Base-by-base conservation (phyloP, 2,888 invertebrate species). In the Agrotis segetum region DNA sequence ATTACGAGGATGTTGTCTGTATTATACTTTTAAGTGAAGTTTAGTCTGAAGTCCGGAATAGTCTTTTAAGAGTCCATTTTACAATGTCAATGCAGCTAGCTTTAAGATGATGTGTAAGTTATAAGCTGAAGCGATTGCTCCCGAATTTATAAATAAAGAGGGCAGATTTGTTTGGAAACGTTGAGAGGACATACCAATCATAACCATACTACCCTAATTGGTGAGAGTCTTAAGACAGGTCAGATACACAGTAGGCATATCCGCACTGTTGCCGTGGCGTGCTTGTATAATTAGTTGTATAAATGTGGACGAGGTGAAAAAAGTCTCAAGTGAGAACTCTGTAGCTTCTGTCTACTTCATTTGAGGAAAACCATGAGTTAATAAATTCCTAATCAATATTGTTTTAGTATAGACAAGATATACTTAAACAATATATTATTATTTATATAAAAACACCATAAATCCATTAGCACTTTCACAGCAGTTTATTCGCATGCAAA, bases 61-160 rank as follows among this genome's bases (percentile, higher is more conserved):
- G 90, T 77, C 89, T 91, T 92, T 93, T 90, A 90, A 90, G 88
- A 79, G 87, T 79, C 88, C 88, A 87, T 90, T 90, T 89, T 89
- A 88, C 90, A 89, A 91, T 90, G 91, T 91, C 92, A 89, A 89
- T 90, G 91, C 85, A 85, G 88, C 83, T 85, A 87, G 86, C 77
- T 77, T 68, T 81, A 62, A 69, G 69, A 62, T 74, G 71, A 9
- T 60, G 74, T 50, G 40, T 77, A 17, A 47, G 72, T 71, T 29
- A 77, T 47, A 59, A 81, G 85, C 79, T 74, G 29, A 24, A 81
- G 89, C 88, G 87, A 24, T 53, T 44, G 16, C 7, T 40, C 11
- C 0, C 11, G 40, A 40, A 1, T 11, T 40, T 40, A 40, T 40
- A 5, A 5, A 5, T 3, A 29, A 3, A 5, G 3, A 4, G 4